These are phyloP conservation scores for Meles meles DNA, from an alignment of 2,113 vertebrate genomes.

Conservation along the genomic window DNA sequence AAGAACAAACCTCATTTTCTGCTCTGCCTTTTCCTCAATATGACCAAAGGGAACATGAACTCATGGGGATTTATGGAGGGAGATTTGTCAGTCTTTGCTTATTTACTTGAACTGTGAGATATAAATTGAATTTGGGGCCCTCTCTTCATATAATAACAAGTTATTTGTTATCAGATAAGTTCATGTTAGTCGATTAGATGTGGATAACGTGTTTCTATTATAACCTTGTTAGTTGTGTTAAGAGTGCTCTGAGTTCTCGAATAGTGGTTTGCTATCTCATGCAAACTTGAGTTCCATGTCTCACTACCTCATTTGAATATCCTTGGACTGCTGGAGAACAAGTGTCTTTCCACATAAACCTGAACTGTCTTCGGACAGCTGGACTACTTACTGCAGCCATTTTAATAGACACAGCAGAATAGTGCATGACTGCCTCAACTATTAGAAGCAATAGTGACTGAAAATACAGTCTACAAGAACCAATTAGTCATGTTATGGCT, in stretches of 20 bases:
- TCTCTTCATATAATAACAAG: constrained; percentile 25
- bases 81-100: constrained; percentile 44
- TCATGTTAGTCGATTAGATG: neutral
- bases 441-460: neutral
- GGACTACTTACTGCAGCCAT: neutral
- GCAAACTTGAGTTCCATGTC: neutral
- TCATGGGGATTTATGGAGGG: neutral
- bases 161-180: constrained; percentile 46
- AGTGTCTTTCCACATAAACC: neutral
- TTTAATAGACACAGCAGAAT: neutral
- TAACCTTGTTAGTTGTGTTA: neutral
- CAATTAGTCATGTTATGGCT: neutral
- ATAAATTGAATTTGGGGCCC: constrained; percentile 42
- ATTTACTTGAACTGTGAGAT: constrained; percentile 33
- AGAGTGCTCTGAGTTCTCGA: neutral
- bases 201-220: neutral
- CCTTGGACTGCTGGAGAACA: neutral
- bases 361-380: neutral
- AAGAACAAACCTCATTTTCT: constrained; percentile 17
- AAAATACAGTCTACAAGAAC: neutral
- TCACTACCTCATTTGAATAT: neutral
- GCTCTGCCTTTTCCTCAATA: neutral
- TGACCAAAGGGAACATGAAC: constrained; percentile 17
- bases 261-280: neutral
- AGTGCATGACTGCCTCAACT: neutral